These are phyloP conservation scores for Merluccius polli DNA, from an alignment of 2,797 vertebrate species.

Conservation along the genomic window DNA sequence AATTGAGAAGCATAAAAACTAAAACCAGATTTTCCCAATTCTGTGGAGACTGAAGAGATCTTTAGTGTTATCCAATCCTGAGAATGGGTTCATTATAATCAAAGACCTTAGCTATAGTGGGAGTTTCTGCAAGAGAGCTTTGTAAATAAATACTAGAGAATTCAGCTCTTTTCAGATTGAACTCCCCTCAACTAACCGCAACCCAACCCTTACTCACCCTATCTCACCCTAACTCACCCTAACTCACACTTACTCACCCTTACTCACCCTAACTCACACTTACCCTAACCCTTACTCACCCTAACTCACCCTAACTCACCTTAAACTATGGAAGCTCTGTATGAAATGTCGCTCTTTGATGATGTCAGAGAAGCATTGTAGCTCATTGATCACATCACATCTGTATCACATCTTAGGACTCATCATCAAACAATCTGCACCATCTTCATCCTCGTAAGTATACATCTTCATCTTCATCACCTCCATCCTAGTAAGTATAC, in stretches of 20 bases:
- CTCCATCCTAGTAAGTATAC: neutral
- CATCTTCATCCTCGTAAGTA: neutral
- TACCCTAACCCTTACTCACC: too few relatives aligned
- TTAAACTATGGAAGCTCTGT: neutral
- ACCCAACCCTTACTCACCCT: too few relatives aligned
- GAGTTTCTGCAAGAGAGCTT: too few relatives aligned
- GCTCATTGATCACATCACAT: neutral
- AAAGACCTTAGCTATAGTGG: too few relatives aligned
- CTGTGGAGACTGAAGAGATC: neutral
- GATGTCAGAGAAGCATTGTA: neutral
- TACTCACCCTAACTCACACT: too few relatives aligned
- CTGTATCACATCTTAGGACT: neutral
- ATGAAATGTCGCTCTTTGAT: neutral
- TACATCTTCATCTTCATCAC: constrained; percentile 1
- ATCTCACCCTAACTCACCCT: too few relatives aligned
- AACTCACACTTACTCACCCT: too few relatives aligned
- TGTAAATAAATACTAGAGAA: too few relatives aligned
- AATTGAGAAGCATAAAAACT: neutral
- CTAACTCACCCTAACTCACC: neutral
- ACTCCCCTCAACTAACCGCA: too few relatives aligned
- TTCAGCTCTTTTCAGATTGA: too few relatives aligned
- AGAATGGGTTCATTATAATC: too few relatives aligned
- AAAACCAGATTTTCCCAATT: neutral
- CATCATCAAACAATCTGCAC: neutral
- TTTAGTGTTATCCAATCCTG: too few relatives aligned